A percentile compares a stretch with the other conserved stretches of the same genome.
Conservation (phyloP, 2,113 vertebrate species). For the Tetrax tetrax region DNA sequence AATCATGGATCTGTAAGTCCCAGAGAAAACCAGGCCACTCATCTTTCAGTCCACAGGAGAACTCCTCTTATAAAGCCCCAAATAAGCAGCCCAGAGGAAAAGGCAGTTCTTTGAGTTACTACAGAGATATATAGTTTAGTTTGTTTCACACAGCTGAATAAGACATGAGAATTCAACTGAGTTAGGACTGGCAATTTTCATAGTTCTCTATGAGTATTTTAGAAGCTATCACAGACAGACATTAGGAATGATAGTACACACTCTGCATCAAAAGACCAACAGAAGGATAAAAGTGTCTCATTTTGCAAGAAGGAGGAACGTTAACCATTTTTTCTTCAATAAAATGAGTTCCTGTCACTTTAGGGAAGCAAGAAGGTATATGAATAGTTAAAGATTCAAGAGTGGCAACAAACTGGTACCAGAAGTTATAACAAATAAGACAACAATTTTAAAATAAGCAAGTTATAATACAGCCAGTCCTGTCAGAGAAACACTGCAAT, state of each 20-base stretch:
- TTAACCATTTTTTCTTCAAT: constrained; percentile 21
- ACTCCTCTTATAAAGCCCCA: not conserved
- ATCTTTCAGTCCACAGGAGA: constrained; percentile 2
- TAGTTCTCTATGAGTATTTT: constrained; percentile 11
- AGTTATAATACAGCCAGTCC: not conserved
- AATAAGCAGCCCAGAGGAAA: not conserved
- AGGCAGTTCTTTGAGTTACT: not conserved
- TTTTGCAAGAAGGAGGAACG: constrained; percentile 43
- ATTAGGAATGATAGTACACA: not conserved
- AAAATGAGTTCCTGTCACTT: not conserved
- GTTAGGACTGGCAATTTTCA: constrained; percentile 51
- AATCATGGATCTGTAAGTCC: not conserved
- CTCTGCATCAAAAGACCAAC: not conserved
- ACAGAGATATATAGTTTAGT: not conserved
- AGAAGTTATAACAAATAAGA: not conserved
- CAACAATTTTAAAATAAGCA: not conserved
- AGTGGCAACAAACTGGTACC: not conserved
- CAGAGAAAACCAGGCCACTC: not conserved
- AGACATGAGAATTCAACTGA: constrained; percentile 31
- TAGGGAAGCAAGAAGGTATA: not conserved
- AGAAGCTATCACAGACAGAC: not conserved
- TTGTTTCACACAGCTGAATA: constrained; percentile 18
- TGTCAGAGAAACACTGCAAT: not conserved
- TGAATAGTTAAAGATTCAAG: not conserved
- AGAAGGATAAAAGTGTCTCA: constrained; percentile 23